A percentile compares a stretch with the other conserved stretches of the same genome.
phyloP scores from a whole-genome alignment of 1,140 invertebrate genomes.

The Caligus rogercresseyi region DNA sequence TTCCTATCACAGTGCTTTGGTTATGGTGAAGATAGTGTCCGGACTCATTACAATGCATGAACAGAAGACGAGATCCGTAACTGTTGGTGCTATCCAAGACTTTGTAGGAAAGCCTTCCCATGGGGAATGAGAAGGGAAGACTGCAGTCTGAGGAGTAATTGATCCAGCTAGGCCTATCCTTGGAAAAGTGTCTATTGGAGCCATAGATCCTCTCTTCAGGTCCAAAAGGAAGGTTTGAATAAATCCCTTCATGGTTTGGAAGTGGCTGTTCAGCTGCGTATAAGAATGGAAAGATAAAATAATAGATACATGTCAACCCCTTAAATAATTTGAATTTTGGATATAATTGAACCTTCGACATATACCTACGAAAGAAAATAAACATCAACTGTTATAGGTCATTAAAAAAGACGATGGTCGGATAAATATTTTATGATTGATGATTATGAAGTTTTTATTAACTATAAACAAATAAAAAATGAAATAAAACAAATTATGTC shows the following conservation, averaged over 20 bases:
- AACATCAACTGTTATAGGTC: neutral
- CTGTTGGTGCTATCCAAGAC: too few relatives aligned
- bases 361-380: too few relatives aligned
- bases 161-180: neutral
- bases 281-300: too few relatives aligned
- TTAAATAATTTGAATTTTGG: too few relatives aligned
- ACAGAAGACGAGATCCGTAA: too few relatives aligned
- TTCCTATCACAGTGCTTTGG: neutral
- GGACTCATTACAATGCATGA: neutral
- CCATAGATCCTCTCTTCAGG: neutral
- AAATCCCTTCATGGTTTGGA: neutral
- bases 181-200: neutral
- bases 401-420: neutral
- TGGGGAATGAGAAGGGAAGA: neutral
- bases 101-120: neutral
- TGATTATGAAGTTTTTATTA: too few relatives aligned
- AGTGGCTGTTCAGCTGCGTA: neutral
- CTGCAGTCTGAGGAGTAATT: neutral
- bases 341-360: too few relatives aligned
- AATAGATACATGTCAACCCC: too few relatives aligned
- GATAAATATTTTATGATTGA: neutral
- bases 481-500: too few relatives aligned
- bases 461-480: too few relatives aligned
- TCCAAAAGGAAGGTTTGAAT: neutral
- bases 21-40: neutral